These are phyloP conservation scores for Automeris io DNA, from an alignment of 2,888 invertebrate species.

Conservation along the genomic window DNA sequence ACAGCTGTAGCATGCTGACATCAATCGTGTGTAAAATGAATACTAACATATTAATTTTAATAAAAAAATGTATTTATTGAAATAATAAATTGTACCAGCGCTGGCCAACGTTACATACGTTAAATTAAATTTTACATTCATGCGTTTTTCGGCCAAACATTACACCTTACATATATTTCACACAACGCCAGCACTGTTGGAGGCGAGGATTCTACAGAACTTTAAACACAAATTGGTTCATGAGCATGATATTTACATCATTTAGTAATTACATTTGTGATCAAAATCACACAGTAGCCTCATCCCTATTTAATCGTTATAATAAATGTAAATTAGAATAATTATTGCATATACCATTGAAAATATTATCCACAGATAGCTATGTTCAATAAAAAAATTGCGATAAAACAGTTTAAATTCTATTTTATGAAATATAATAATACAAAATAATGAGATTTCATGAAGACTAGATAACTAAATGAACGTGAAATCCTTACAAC, in stretches of 20 bases:
- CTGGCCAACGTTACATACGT: constrained; percentile 68
- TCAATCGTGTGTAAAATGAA: constrained; percentile 66
- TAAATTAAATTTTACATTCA: constrained; percentile 68
- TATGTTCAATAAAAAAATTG: no score
- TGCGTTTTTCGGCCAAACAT: constrained; percentile 68
- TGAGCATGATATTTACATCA: background rate
- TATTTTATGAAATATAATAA: constrained; percentile 54
- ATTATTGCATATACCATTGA: background rate
- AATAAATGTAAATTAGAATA: no score
- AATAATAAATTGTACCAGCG: constrained; percentile 68
- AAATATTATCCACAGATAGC: background rate
- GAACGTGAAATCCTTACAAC: constrained; percentile 75
- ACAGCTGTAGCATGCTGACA: constrained; percentile 73
- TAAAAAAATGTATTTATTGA: constrained; percentile 73
- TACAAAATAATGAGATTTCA: constrained; percentile 70
- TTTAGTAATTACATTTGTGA: background rate
- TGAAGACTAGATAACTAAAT: constrained; percentile 75
- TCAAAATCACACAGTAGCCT: background rate
- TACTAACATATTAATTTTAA: constrained; percentile 57
- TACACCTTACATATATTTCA: constrained; percentile 63
- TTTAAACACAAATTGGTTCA: background rate
- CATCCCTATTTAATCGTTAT: background rate
- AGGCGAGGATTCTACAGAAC: constrained; percentile 32
- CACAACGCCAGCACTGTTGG: constrained; percentile 55
- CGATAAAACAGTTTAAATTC: constrained; percentile 44